phyloP scores from a whole-genome alignment of 1,140 invertebrate species.

The silkworm (Bombyx mori) region ASM3026992v2 NC_085110.1:1331501-1332000 shows the following conservation, averaged over 20 bases:
- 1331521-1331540: conserved; percentile 51
- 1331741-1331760: conserved; percentile 33
- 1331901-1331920: too few relatives aligned
- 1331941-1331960: too few relatives aligned
- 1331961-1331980: too few relatives aligned
- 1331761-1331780: background rate
- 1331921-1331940: too few relatives aligned
- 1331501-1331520: conserved; percentile 37
- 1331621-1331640: conserved; percentile 36
- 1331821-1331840: too few relatives aligned
- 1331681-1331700: conserved; percentile 37
- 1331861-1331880: too few relatives aligned
- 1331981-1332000: too few relatives aligned
- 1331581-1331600: conserved; percentile 53
- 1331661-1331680: conserved; percentile 43
- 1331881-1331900: too few relatives aligned
- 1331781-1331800: too few relatives aligned
- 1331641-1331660: conserved; percentile 38
- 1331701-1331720: conserved; percentile 40
- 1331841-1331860: too few relatives aligned
- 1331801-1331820: too few relatives aligned
- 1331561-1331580: conserved; percentile 42
- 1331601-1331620: conserved; percentile 40
- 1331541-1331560: conserved; percentile 50
- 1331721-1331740: conserved; percentile 38